Conservation (phyloP, 2,888 invertebrate species). For the Acanthosepion lycidas region DNA sequence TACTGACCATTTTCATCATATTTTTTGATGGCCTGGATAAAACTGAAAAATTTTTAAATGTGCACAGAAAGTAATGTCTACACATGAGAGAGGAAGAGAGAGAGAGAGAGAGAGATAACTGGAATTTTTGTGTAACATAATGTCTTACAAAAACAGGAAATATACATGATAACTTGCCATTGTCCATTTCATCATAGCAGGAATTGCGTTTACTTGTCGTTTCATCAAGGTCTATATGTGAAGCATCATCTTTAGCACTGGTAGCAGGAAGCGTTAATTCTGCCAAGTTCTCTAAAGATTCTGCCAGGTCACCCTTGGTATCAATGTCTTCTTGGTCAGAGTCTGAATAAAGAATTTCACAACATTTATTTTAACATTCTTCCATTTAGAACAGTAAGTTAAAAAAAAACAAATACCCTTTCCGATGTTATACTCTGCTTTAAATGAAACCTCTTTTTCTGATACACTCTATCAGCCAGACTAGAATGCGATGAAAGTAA, state of each 20-base stretch:
- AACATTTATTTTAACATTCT: too few relatives aligned
- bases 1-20: too few relatives aligned
- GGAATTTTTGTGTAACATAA: background rate
- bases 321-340: background rate
- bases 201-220: background rate
- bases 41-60: too few relatives aligned
- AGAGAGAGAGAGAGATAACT: too few relatives aligned
- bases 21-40: too few relatives aligned
- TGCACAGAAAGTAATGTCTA: background rate
- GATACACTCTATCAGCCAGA: too few relatives aligned
- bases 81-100: background rate
- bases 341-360: background rate
- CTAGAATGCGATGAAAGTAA: too few relatives aligned
- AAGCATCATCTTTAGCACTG: background rate
- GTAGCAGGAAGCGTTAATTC: background rate
- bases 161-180: background rate
- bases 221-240: background rate
- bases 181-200: background rate
- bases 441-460: too few relatives aligned
- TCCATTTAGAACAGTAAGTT: too few relatives aligned
- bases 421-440: too few relatives aligned
- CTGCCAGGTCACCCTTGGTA: background rate
- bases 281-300: conserved; percentile 38
- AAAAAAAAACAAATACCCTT: too few relatives aligned
- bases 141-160: background rate